phyloP scores from a whole-genome alignment of 2,113 vertebrate genomes.

The Sebastes schlegelii region DNA sequence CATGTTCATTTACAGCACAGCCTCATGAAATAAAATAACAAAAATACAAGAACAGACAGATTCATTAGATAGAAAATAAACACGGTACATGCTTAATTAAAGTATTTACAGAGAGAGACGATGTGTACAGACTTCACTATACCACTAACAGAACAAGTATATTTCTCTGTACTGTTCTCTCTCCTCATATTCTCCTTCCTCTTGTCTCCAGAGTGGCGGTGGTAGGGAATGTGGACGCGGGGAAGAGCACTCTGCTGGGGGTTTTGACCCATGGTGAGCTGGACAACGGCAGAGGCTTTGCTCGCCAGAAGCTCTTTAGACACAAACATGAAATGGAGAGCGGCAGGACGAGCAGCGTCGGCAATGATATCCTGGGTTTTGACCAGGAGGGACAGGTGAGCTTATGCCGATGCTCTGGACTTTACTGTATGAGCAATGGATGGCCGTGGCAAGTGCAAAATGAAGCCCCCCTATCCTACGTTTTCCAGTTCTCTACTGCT shows the following conservation, averaged over 20 bases:
- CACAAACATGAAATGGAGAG: constrained; percentile 98
- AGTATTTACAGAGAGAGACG: not conserved
- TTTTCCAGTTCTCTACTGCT: not conserved
- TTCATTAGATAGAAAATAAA: not conserved
- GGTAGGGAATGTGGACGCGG: constrained; percentile 95
- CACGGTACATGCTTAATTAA: not conserved
- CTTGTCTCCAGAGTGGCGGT: constrained; percentile 89
- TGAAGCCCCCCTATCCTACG: not conserved
- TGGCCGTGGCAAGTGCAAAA: not conserved
- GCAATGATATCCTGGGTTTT: constrained; percentile 96
- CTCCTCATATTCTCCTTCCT: not conserved
- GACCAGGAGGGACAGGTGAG: constrained; percentile 93
- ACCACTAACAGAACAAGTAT: not conserved
- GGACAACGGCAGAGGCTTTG: constrained; percentile 95
- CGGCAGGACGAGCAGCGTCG: constrained; percentile 95
- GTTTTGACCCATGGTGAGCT: constrained; percentile 95
- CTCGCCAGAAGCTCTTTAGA: constrained; percentile 96
- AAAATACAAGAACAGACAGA: not conserved
- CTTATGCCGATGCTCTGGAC: not conserved
- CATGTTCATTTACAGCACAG: not conserved
- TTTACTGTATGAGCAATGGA: not conserved
- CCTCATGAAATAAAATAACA: not conserved
- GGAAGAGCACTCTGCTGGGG: constrained; percentile 93
- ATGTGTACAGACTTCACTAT: not conserved
- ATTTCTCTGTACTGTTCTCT: not conserved